Percentiles rank a stretch among this genome's conserved stretches.
phyloP scores from a whole-genome alignment of 2,888 invertebrate genomes.

The Eulithis testata region DNA sequence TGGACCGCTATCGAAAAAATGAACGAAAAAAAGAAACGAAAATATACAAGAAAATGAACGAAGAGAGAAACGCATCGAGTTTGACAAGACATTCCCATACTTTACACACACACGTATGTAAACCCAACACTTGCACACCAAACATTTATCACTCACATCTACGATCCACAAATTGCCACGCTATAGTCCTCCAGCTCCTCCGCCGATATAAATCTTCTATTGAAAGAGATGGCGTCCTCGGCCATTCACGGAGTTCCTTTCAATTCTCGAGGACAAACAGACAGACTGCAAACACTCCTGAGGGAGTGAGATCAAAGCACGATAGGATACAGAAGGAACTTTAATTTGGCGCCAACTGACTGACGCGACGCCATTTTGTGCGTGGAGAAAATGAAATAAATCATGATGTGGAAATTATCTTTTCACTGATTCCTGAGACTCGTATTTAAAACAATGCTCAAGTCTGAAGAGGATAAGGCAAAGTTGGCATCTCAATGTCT shows the following conservation, averaged over 20 bases:
- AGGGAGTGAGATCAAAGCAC: constrained; percentile 77
- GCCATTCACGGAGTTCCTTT: constrained; percentile 72
- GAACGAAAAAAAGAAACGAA: too few relatives aligned
- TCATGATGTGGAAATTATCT: not conserved
- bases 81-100: not conserved
- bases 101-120: not conserved
- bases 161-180: constrained; percentile 80
- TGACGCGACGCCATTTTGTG: constrained; percentile 74
- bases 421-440: not conserved
- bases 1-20: too few relatives aligned
- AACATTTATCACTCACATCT: constrained; percentile 70
- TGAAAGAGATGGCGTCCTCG: constrained; percentile 64
- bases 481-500: too few relatives aligned
- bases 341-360: constrained; percentile 81
- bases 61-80: too few relatives aligned
- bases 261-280: constrained; percentile 72
- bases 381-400: constrained; percentile 39
- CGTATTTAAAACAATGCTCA: not conserved
- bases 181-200: constrained; percentile 65
- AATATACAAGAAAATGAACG: too few relatives aligned
- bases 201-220: constrained; percentile 80
- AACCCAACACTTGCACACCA: constrained; percentile 11
- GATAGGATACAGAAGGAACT: constrained; percentile 76
- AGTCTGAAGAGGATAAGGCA: not conserved
- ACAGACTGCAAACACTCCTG: constrained; percentile 77